Evolutionary conservation across 1,140 invertebrate species (phyloP).

Genomic region (Apis mellifera): Amel_HAv3.1 CM009932.2:8215501-8216000

Average conservation of each 20-base stretch:
- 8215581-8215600: constrained; percentile 19
- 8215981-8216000: constrained; percentile 31
- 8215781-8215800: too few species aligned
- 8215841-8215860: background rate
- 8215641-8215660: background rate
- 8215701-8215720: background rate
- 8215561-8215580: background rate
- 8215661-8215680: background rate
- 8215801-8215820: background rate
- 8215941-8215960: constrained; percentile 19
- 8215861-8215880: too few species aligned
- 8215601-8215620: constrained; percentile 13
- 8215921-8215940: background rate
- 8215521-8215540: constrained; percentile 43
- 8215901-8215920: constrained; percentile 6
- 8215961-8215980: constrained; percentile 25
- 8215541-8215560: constrained; percentile 36
- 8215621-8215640: background rate
- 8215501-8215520: constrained; percentile 6
- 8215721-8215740: background rate
- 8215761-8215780: too few species aligned
- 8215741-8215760: background rate
- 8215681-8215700: background rate
- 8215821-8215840: too few species aligned
- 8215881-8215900: background rate